Evolutionary conservation across 2,797 vertebrate species (phyloP), one percentile per base, ranked within the genome.

Genomic region (Babyrousa celebensis): DNA sequence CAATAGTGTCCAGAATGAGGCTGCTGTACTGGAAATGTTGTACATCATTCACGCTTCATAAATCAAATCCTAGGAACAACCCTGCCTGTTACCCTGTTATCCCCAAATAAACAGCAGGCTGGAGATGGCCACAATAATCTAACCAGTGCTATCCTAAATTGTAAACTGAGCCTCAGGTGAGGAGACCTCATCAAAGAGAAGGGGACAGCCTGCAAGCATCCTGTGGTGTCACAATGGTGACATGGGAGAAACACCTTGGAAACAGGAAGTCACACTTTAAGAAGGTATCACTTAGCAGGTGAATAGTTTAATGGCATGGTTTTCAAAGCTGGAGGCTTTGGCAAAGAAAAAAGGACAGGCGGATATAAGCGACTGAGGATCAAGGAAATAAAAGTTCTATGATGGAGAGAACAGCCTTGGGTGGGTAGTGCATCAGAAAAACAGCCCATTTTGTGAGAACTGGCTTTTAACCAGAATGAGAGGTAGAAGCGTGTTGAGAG

Each of bases 361-460:
- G 27, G 6, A 7, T 11, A 21, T 58, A 58, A 72, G n/a, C 6
- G 4, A 6, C 1, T 40, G 12, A 3, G 23, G 36, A 14, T 21
- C 17, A 5, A 40, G 12, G n/a, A 52, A 20, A 2, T 18, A 0
- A 0, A 23, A 40, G 5, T 21, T 9, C 7, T 9, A 2, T 8
- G 40, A 14, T n/a, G 11, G 40, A 70, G 71, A 18, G n/a, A n/a
- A 5, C 65, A 67, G 29, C 29, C 16, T 7, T 14, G 15, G 3
- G 16, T 4, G 29, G 16, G 65, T 15, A 67, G 15, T 29, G n/a
- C 65, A 67, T 18, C 32, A 32, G 16, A 21, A 68, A 32, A 40
- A 12, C 40, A 10, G 3, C 11, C 5, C 7, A 16, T 40, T 9
- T 16, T 20, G 4, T 5, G 29, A n/a, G 10, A 27, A n/a, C 36